These are phyloP conservation scores for Sycophaga agraensis DNA, from an alignment of 1,140 invertebrate genomes.

Conservation along the genomic window DNA sequence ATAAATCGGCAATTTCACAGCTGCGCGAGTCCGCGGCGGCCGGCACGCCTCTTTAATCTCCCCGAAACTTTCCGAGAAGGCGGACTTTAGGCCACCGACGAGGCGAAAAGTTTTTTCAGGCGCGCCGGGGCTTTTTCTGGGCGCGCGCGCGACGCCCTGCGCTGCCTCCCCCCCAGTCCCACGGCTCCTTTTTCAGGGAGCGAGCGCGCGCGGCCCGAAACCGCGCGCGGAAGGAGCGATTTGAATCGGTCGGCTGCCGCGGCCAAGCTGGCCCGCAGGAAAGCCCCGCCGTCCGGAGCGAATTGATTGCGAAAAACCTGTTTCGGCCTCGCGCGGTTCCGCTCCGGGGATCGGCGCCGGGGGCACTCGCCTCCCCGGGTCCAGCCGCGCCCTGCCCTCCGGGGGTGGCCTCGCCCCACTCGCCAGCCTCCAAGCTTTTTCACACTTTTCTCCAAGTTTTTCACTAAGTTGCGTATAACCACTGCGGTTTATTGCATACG, in stretches of 20 bases:
- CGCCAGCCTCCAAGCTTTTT: no score
- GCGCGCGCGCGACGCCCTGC: background rate
- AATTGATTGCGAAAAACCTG: conserved; percentile 40
- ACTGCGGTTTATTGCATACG: no score
- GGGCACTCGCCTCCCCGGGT: no score
- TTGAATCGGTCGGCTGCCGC: conserved; percentile 29
- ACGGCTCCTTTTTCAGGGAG: conserved; percentile 1
- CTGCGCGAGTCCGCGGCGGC: conserved; percentile 5
- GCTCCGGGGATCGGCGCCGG: no score
- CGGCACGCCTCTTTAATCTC: conserved; percentile 23
- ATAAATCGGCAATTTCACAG: conserved; percentile 27
- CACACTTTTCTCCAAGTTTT: no score
- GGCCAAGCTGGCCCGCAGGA: conserved; percentile 23
- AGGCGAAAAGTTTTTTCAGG: background rate
- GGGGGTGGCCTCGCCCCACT: no score
- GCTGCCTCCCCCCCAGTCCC: background rate
- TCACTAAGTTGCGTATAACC: no score
- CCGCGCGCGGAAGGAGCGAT: conserved; percentile 31
- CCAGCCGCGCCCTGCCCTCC: no score
- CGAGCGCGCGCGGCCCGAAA: conserved; percentile 2
- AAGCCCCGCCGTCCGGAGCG: conserved; percentile 23
- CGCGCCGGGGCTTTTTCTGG: background rate
- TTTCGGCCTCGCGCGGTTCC: conserved; percentile 27
- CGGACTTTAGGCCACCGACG: conserved; percentile 12
- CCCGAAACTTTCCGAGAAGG: conserved; percentile 23